Conservation (phyloP, 2,113 vertebrate genomes). For the Pholis gunnellus region DNA sequence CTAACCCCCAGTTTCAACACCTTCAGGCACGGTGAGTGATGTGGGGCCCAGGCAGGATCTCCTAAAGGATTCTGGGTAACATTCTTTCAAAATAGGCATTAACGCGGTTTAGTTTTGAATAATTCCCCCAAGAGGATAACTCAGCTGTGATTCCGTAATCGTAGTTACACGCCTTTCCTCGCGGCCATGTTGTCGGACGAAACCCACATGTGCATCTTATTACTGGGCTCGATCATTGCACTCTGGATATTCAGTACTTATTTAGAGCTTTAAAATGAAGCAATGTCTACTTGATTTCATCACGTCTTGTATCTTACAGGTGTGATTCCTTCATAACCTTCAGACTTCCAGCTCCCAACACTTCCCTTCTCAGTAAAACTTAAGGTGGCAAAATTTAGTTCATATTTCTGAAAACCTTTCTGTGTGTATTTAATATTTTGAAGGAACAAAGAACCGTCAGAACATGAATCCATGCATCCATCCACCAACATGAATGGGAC, state of each 20-base stretch:
- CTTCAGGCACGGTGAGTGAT: constrained; percentile 62
- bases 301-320: not conserved
- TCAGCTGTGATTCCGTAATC: constrained; percentile 29
- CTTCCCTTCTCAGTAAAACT: not conserved
- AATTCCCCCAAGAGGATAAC: constrained; percentile 53
- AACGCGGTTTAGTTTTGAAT: constrained; percentile 50
- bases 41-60: constrained; percentile 41
- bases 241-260: not conserved
- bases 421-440: not conserved
- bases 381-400: too few species aligned
- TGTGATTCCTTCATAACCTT: not conserved
- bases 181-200: constrained; percentile 28
- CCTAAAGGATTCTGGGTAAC: constrained; percentile 49
- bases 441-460: too few species aligned
- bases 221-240: not conserved
- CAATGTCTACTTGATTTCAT: not conserved
- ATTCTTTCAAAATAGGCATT: constrained; percentile 53
- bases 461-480: too few species aligned
- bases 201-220: constrained; percentile 22
- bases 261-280: constrained; percentile 17
- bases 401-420: not conserved
- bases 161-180: constrained; percentile 20
- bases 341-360: not conserved
- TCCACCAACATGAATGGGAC: not conserved
- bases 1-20: constrained; percentile 67